Evolutionary conservation across 1,140 invertebrate genomes (phyloP), one percentile per base, ranked within the genome.

Genomic region (Calosoma granatense): DNA sequence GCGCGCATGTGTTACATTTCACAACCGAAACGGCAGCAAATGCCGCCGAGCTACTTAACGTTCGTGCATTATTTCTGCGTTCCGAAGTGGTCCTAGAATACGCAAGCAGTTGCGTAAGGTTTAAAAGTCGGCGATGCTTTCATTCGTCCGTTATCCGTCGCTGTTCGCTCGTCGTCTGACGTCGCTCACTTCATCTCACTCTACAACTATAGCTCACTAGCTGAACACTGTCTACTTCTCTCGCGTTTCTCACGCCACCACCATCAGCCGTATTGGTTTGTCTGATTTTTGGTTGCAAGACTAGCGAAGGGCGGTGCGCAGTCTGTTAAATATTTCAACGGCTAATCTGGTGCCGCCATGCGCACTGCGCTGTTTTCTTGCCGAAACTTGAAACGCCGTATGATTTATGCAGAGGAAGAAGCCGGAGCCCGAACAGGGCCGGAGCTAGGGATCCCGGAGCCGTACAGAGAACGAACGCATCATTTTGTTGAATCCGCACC

Each of bases 371-470:
- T 17, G 17, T 17, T 47, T 47, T 17, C 41, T 47, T 11, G 41
- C 41, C 41, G 9, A 47, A 47, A 47, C 41, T 47, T 3, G 41
- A 47, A 47, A 47, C 15, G 17, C 17, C 15, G 41, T 47, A 47
- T 47, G 41, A 47, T 47, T 47, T 47, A 47, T 47, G 41, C 41
- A 47, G 41, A 47, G 17, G 41, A 47, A 17, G 41, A 47, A 6
- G 41, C 17, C 41, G 41, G 4, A 6, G 14, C 26, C 26, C 26
- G 4, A 30, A n/a, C n/a, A n/a, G n/a, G n/a, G n/a, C n/a, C n/a
- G n/a, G n/a, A n/a, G n/a, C n/a, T n/a, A n/a, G n/a, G 26, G 26
- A 36, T 36, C n/a, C 26, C n/a, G n/a, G 26, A 36, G n/a, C 26
- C 26, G 26, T 36, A 36, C 26, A 36, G 26, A 36, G n/a, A 36